A percentile compares a stretch with the other conserved stretches of the same genome.
Evolutionary conservation across 2,113 vertebrate species (phyloP).

Genomic region (Toxotes jaculatrix): DNA sequence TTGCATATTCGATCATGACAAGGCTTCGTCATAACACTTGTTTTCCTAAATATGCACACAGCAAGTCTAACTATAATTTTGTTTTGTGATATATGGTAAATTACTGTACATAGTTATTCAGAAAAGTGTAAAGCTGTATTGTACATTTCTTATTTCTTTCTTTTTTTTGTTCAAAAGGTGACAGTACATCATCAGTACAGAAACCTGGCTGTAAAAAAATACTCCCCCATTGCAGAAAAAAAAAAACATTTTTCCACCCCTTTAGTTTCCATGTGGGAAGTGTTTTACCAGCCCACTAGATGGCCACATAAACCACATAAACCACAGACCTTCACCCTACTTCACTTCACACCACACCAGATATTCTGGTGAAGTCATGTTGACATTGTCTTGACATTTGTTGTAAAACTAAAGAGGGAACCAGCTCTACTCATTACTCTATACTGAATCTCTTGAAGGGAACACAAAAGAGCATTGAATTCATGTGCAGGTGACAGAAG

Average conservation of each 20-base stretch:
- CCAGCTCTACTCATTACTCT: background rate
- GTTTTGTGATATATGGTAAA: background rate
- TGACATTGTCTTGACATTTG: background rate
- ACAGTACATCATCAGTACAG: background rate
- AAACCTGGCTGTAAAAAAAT: background rate
- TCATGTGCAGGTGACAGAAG: background rate
- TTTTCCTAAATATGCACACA: background rate
- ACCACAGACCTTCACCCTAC: slow-evolving; percentile 43
- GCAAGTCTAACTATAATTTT: background rate
- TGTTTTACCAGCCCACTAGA: slow-evolving; percentile 78
- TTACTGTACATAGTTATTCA: background rate
- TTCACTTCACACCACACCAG: background rate
- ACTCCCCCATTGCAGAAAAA: background rate
- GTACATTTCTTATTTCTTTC: background rate
- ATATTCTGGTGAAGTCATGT: background rate
- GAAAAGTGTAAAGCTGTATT: background rate
- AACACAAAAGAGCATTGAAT: too few relatives aligned
- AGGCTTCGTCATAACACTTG: background rate
- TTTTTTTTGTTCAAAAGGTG: too few relatives aligned
- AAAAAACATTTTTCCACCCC: background rate
- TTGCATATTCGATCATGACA: background rate
- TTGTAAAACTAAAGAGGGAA: background rate
- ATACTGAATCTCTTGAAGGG: too few relatives aligned
- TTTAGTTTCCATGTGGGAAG: slow-evolving; percentile 41
- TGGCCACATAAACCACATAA: slow-evolving; percentile 81